Conservation (phyloP, 2,113 vertebrate genomes). For the Rhinichthys klamathensis region DNA sequence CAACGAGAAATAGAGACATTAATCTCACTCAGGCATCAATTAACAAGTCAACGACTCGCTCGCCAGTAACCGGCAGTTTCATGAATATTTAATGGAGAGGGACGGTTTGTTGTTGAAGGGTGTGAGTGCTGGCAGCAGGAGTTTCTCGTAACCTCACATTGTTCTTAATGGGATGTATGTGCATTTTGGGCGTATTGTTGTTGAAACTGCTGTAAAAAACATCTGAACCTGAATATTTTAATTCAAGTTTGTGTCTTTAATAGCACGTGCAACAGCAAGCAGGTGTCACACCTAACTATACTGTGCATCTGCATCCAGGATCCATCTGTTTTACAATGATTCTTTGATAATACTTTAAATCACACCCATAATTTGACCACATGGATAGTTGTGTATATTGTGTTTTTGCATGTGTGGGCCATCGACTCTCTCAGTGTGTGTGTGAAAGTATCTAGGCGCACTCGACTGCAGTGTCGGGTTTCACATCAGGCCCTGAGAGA, state of each 20-base stretch:
- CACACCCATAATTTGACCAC: not conserved
- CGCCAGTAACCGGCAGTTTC: conserved; percentile 42
- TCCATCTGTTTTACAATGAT: not conserved
- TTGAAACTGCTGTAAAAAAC: not conserved
- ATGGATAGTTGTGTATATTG: conserved; percentile 1
- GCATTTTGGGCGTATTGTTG: not conserved
- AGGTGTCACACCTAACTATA: not conserved
- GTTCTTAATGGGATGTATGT: not conserved
- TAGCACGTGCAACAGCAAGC: not conserved
- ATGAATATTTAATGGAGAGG: conserved; percentile 1
- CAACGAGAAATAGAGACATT: conserved; percentile 2
- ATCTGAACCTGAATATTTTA: not conserved
- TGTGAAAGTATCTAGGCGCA: conserved; percentile 19
- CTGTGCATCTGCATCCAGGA: not conserved
- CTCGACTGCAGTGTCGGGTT: conserved; percentile 15
- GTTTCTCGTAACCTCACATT: not conserved
- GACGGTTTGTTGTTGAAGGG: conserved; percentile 6
- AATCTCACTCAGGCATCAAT: conserved; percentile 5
- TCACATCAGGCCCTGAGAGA: conserved; percentile 20
- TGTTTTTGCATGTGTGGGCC: conserved; percentile 10
- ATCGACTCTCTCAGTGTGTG: not conserved
- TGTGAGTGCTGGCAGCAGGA: conserved; percentile 39
- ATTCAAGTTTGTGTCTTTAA: not conserved
- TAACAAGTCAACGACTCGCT: conserved; percentile 10
- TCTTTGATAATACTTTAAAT: not conserved